These are phyloP conservation scores for Digitonthophagus gazella DNA, from an alignment of 2,888 invertebrate genomes.

Conservation along the genomic window DNA sequence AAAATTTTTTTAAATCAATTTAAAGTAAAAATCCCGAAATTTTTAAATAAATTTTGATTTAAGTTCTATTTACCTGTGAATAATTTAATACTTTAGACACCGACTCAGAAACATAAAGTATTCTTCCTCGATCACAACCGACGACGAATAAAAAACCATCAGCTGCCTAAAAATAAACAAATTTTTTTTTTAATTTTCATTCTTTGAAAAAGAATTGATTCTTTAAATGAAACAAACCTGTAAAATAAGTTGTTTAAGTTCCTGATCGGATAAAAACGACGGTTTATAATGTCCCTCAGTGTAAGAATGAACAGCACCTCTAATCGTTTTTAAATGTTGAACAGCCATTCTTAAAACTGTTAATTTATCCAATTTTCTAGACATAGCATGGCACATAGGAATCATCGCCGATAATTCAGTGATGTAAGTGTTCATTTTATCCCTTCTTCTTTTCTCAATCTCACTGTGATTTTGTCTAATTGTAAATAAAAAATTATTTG, in stretches of 20 bases:
- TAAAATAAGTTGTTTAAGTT: slow-evolving; percentile 81
- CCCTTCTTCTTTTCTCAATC: slow-evolving; percentile 90
- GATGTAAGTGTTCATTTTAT: slow-evolving; percentile 96
- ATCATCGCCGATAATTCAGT: slow-evolving; percentile 85
- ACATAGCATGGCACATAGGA: slow-evolving; percentile 93
- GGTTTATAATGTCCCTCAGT: slow-evolving; percentile 77
- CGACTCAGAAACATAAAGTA: slow-evolving; percentile 87
- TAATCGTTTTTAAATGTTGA: slow-evolving; percentile 80
- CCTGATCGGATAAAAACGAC: slow-evolving; percentile 80
- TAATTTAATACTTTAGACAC: slow-evolving; percentile 80
- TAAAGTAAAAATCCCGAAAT: too few species aligned
- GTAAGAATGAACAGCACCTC: slow-evolving; percentile 71
- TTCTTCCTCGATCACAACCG: slow-evolving; percentile 87
- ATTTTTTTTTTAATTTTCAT: background rate
- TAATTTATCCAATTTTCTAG: slow-evolving; percentile 89
- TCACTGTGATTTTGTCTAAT: slow-evolving; percentile 96
- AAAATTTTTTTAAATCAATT: too few species aligned
- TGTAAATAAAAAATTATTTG: too few species aligned
- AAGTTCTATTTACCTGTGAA: slow-evolving; percentile 75
- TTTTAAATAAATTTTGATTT: too few species aligned
- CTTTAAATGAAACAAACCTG: slow-evolving; percentile 53
- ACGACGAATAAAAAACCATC: slow-evolving; percentile 91
- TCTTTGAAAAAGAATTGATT: background rate
- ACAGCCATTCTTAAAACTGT: slow-evolving; percentile 90
- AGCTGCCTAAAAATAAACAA: slow-evolving; percentile 68